phyloP scores from a whole-genome alignment of 2,113 vertebrate genomes.

The Nothocercus nigrocapillus region DNA sequence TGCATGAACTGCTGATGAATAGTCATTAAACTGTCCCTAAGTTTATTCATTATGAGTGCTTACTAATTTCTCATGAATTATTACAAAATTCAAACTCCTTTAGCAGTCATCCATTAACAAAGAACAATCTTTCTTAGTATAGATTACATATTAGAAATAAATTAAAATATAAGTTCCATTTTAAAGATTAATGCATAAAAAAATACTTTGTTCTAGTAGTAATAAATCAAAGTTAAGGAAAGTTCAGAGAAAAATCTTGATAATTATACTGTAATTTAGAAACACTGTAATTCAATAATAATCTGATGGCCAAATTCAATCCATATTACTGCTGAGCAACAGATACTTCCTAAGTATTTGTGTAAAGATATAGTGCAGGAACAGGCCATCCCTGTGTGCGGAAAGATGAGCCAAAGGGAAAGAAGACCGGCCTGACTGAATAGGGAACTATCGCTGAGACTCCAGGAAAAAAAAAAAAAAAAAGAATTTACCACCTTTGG shows the following conservation, averaged over 20 bases:
- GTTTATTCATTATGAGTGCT: constrained; percentile 72
- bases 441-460: too few relatives aligned
- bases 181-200: constrained; percentile 22
- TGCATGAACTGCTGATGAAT: constrained; percentile 73
- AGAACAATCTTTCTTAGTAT: constrained; percentile 25
- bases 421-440: too few relatives aligned
- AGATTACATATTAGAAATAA: constrained; percentile 51
- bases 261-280: background rate
- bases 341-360: background rate
- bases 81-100: constrained; percentile 53
- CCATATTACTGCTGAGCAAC: background rate
- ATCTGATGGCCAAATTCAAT: background rate
- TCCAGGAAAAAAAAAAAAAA: too few relatives aligned
- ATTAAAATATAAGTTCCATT: constrained; percentile 25
- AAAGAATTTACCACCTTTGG: too few relatives aligned
- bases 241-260: background rate
- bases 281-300: background rate
- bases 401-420: too few relatives aligned
- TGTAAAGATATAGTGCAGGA: background rate
- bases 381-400: too few relatives aligned
- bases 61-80: constrained; percentile 75
- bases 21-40: constrained; percentile 73
- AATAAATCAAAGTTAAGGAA: constrained; percentile 4
- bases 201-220: background rate
- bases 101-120: constrained; percentile 50